phyloP scores from a whole-genome alignment of 2,888 invertebrate species.

The Xestia sexstrigata region DNA sequence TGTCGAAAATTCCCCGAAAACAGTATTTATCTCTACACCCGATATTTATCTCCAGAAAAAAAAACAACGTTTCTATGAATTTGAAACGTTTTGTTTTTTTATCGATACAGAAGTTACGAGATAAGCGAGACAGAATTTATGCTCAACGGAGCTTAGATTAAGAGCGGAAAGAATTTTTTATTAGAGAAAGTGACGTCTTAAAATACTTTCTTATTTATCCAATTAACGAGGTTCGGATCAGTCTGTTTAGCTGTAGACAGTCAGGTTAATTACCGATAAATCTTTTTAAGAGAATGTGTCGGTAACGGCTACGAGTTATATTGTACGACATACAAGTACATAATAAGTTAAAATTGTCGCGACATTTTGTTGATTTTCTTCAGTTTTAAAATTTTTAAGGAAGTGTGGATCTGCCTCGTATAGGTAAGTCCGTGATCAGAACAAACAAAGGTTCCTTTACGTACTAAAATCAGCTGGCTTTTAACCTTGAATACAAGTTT shows the following conservation, averaged over 20 bases:
- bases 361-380: not conserved
- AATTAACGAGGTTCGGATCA: conserved; percentile 48
- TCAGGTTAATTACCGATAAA: conserved; percentile 51
- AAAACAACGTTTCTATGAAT: conserved; percentile 41
- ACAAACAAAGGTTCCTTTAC: not conserved
- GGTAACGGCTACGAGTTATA: conserved; percentile 18
- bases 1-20: conserved; percentile 59
- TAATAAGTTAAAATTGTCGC: conserved; percentile 19
- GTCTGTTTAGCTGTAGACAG: conserved; percentile 20
- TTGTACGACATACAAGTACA: conserved; percentile 12
- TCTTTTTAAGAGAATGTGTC: conserved; percentile 29
- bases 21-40: conserved; percentile 44
- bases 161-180: conserved; percentile 54
- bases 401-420: not conserved
- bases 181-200: conserved; percentile 58
- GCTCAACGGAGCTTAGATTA: conserved; percentile 35
- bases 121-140: conserved; percentile 50
- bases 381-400: not conserved
- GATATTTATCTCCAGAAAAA: conserved; percentile 48
- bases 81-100: conserved; percentile 55
- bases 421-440: not conserved
- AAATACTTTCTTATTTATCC: conserved; percentile 61
- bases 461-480: not conserved
- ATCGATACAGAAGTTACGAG: conserved; percentile 54
- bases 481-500: not conserved